phyloP scores from a whole-genome alignment of 2,797 vertebrate genomes.

The Halcyon chelicuti region DNA sequence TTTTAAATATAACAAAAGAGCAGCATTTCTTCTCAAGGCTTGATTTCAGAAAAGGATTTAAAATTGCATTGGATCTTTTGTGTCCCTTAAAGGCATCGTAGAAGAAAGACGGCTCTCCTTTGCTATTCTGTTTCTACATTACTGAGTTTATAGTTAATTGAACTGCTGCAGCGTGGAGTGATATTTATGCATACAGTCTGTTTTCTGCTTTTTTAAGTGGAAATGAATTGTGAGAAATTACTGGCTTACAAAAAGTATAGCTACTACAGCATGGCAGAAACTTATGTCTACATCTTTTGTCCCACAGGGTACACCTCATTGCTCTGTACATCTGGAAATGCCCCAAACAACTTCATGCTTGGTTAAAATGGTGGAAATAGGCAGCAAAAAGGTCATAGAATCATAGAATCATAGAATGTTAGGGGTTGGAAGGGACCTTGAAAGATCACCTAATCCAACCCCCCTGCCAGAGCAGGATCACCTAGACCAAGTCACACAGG shows the following conservation, averaged over 20 bases:
- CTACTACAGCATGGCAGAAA: neutral
- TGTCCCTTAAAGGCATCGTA: neutral
- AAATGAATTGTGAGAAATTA: constrained; percentile 32
- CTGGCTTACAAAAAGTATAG: neutral
- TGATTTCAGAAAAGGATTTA: constrained; percentile 16
- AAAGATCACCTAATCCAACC: no score
- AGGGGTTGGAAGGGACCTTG: no score
- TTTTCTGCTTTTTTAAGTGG: constrained; percentile 33
- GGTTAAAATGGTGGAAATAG: neutral
- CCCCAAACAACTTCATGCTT: neutral
- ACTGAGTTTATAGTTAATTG: neutral
- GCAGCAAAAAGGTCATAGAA: neutral
- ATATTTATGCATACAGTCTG: neutral
- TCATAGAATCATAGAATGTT: no score
- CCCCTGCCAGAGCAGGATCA: no score
- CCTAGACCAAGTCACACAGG: no score
- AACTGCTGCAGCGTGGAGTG: neutral
- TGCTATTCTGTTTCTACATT: neutral
- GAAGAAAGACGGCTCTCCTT: neutral
- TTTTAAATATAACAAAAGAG: neutral
- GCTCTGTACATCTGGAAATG: neutral
- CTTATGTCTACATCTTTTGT: neutral
- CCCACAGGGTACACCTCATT: neutral
- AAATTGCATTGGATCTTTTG: neutral
- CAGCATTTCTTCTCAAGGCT: constrained; percentile 3